Base-by-base conservation (phyloP, 2,797 vertebrate species). In the Rhynchonycteris naso region DNA sequence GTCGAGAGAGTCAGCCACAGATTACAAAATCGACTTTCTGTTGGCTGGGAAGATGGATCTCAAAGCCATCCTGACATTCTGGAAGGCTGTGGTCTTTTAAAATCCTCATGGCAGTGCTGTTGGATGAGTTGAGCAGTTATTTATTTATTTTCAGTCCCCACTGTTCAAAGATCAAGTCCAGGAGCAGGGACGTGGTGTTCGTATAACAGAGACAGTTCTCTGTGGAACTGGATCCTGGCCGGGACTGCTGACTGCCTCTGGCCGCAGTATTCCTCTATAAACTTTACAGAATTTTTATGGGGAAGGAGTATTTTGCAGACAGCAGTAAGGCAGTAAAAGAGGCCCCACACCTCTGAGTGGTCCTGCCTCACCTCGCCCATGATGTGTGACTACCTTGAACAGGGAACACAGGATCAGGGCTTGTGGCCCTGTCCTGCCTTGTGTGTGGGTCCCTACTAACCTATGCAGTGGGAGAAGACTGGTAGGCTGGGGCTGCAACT, bases 301-400 rank as follows among this genome's bases (percentile, higher is more conserved):
- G 22, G 38, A 56, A 56, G 28, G 63, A 56, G 26, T 58, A 28
- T 50, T 83, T 81, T 61, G 30, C 15, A 7, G 22, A 14, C n/a
- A 33, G 38, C 38, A 26, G 22, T 8, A 28, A 35, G 33, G 59
- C 30, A n/a, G 4, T 50, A 9, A 30, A 50, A 50, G 35, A 63
- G 58, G 8, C 7, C 74, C 56, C 10, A 21, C 10, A 10, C 19
- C 19, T 47, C 74, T 10, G 6, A 54, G 33, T n/a, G 4, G 1
- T 54, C 30, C 6, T 1, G 1, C 16, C 0, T 6, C 13, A 28
- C 18, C 63, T 6, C 13, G 33, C 18, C 63, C 11, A 5, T 0
- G 13, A 54, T 11, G 14, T n/a, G 4, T 58, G 35, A 16, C 11
- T 28, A n/a, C 26, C 15, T 74, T 4, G 9, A 10, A 7, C 33